Evolutionary conservation across 2,888 invertebrate species (phyloP).

Genomic region (Standfussiana lucernea): DNA sequence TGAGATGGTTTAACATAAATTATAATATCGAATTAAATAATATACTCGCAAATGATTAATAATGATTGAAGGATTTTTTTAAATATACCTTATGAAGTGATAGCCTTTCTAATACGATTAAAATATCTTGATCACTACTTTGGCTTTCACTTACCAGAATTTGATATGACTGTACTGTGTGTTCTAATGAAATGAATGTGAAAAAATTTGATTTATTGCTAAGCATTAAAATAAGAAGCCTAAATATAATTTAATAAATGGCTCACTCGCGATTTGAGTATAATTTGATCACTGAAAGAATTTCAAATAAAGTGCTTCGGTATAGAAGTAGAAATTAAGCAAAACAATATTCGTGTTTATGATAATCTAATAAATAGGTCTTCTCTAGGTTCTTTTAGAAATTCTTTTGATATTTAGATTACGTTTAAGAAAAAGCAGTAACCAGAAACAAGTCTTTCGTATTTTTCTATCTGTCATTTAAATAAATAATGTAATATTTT

Average conservation of each 20-base stretch:
- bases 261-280: slow-evolving; percentile 5
- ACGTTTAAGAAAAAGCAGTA: too few relatives aligned
- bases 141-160: background rate
- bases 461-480: background rate
- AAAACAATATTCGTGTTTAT: background rate
- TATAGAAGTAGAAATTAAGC: background rate
- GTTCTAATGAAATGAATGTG: background rate
- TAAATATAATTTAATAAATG: slow-evolving; percentile 9
- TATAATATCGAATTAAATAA: background rate
- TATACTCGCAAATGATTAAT: background rate
- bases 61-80: background rate
- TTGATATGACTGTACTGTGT: too few relatives aligned
- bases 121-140: background rate
- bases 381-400: background rate
- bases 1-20: background rate
- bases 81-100: background rate
- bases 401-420: slow-evolving; percentile 33
- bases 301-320: slow-evolving; percentile 35
- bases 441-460: background rate
- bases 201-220: slow-evolving; percentile 1
- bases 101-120: slow-evolving; percentile 1
- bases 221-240: slow-evolving; percentile 20
- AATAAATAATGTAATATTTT: slow-evolving; percentile 16
- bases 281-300: slow-evolving; percentile 41
- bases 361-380: slow-evolving; percentile 17